Conservation (phyloP, 92 coral and sea anemone species). For the Pocillopora meandrina region DNA sequence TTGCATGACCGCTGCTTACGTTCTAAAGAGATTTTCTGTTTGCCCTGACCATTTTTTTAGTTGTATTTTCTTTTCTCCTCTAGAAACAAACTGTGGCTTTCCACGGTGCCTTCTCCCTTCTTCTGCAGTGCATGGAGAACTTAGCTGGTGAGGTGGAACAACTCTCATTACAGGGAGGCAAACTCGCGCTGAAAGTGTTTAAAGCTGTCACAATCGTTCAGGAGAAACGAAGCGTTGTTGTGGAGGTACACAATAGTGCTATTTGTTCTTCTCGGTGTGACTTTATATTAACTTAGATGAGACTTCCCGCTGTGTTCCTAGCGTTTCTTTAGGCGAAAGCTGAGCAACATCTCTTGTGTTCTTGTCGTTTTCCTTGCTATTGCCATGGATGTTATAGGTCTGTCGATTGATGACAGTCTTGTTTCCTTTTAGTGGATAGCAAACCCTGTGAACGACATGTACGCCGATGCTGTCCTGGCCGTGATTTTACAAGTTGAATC, state of each 20-base stretch:
- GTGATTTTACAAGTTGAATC: conserved; percentile 96
- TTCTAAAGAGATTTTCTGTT: background rate
- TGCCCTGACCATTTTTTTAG: background rate
- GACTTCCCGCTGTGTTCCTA: too few species aligned
- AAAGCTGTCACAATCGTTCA: conserved; percentile 79
- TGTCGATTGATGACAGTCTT: background rate
- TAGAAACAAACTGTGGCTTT: conserved; percentile 93
- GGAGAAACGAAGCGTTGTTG: conserved; percentile 77
- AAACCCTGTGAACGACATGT: conserved; percentile 98
- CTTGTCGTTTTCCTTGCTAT: background rate
- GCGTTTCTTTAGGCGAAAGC: too few species aligned
- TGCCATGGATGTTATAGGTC: background rate
- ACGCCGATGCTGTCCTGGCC: conserved; percentile 96
- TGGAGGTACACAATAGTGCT: conserved; percentile 65
- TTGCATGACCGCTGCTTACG: background rate
- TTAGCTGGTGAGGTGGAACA: conserved; percentile 91
- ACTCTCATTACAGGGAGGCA: conserved; percentile 75
- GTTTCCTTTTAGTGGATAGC: conserved; percentile 85
- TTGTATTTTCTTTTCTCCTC: background rate
- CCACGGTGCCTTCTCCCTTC: conserved; percentile 93
- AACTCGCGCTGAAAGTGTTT: conserved; percentile 81
- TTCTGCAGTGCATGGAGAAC: conserved; percentile 86
- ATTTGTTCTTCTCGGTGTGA: background rate
- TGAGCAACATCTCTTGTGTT: too few species aligned
- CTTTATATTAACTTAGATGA: background rate